phyloP scores from a whole-genome alignment of 2,888 invertebrate species.

The Beris morrisii region DNA sequence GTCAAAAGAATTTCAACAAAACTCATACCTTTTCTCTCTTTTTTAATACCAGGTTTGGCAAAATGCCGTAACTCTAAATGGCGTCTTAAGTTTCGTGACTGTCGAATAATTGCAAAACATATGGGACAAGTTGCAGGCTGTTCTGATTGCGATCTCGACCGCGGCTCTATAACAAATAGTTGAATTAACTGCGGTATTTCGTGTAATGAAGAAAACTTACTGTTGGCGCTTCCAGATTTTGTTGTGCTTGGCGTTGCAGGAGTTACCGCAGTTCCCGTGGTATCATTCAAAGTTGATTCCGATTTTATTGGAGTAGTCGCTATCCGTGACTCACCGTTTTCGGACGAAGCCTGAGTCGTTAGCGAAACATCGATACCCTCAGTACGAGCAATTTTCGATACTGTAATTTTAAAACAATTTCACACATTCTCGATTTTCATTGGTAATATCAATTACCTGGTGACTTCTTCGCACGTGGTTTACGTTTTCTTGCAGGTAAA shows the following conservation, averaged over 20 bases:
- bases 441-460: constrained; percentile 23
- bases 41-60: constrained; percentile 56
- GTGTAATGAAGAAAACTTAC: not conserved
- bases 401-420: constrained; percentile 33
- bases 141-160: constrained; percentile 63
- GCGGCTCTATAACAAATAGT: constrained; percentile 51
- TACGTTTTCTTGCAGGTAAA: constrained; percentile 59
- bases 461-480: constrained; percentile 59
- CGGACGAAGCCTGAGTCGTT: constrained; percentile 38
- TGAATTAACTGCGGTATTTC: too few relatives aligned
- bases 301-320: constrained; percentile 48
- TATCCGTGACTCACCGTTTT: constrained; percentile 42
- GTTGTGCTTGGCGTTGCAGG: constrained; percentile 41
- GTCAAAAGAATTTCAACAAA: constrained; percentile 36
- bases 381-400: constrained; percentile 52
- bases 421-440: not conserved
- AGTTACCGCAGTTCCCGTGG: constrained; percentile 42
- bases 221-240: constrained; percentile 30
- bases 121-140: constrained; percentile 65
- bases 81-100: constrained; percentile 63
- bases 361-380: constrained; percentile 53
- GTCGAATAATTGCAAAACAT: constrained; percentile 62
- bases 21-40: constrained; percentile 54
- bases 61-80: constrained; percentile 59
- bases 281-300: constrained; percentile 6